Base-by-base conservation (phyloP, 2,113 vertebrate species). In the Hippocampus barbouri region DNA sequence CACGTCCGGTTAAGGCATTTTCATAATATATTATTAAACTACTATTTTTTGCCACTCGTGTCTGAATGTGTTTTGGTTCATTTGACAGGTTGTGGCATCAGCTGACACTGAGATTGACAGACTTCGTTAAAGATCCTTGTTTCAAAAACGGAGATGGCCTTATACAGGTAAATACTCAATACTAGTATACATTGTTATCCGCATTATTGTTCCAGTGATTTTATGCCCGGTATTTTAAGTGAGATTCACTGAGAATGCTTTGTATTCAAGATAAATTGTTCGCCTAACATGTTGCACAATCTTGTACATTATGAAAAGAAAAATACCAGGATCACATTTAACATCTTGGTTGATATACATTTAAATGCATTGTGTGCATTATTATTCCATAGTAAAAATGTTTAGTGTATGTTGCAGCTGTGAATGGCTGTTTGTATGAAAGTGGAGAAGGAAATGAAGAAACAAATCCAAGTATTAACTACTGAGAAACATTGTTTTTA, bases 71-170 rank as follows among this genome's bases (percentile, higher is more conserved):
- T 61, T 16, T 61, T 51, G 30, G 68, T 59, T 18, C 7, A 18
- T 3, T 34, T 60, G 10, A 66, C 76, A 98, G 97, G 65, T 90
- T 99, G 73, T 99, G 97, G 97, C 97, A 99, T 86, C 97, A 99
- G 83, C 87, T 99, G 87, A 99, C 97, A 0, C 92, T 99, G 77
- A 95, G 94, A 54, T 87, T 98, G 45, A 89, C 94, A 72, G 95
- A 95, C 60, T 98, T 98, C 53, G 96, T 98, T 3, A 95, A 97
- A 87, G 94, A 99, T 61, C 95, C 97, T 0, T 96, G 93, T 86
- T 98, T 98, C 69, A 94, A 95, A 61, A 93, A 94, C 21, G 97
- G 96, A 74, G 96, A 98, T 88, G 96, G 96, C 7, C 94, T 99
- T 70, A 95, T 98, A 79, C 96, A 96, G 95, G 97, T 98, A 85